These are phyloP conservation scores for Microtus montanus DNA, from an alignment of 2,113 vertebrate genomes.

Conservation along the genomic window DNA sequence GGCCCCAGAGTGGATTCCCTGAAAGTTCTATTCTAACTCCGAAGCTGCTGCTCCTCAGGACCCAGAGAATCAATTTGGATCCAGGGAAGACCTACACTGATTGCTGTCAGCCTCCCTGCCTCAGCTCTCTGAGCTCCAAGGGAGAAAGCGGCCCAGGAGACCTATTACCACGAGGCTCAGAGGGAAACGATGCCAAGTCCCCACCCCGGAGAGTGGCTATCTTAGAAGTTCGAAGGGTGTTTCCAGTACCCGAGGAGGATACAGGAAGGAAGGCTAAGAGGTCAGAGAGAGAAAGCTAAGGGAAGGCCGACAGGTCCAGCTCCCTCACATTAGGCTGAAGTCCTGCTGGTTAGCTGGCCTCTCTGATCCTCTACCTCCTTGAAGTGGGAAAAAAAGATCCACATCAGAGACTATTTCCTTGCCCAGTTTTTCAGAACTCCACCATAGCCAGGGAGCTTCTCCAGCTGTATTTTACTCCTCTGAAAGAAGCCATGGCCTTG, in stretches of 20 bases:
- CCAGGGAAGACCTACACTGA: rapidly evolving
- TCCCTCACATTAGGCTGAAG: background rate
- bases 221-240: rapidly evolving
- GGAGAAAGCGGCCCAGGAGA: background rate
- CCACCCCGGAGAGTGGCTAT: background rate
- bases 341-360: rapidly evolving
- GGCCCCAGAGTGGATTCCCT: background rate
- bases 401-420: background rate
- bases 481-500: background rate
- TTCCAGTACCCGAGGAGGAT: background rate
- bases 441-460: background rate
- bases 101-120: background rate
- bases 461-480: background rate
- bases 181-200: background rate
- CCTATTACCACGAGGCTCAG: background rate
- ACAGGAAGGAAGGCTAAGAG: background rate
- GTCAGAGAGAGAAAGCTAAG: background rate
- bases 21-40: background rate
- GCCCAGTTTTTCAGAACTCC: background rate
- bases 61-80: background rate
- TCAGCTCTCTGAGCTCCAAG: background rate
- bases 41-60: background rate
- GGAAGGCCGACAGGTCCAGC: background rate
- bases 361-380: background rate
- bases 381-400: background rate